Evolutionary conservation across 2,113 vertebrate genomes (phyloP).

Genomic region (Scomber scombrus): DNA sequence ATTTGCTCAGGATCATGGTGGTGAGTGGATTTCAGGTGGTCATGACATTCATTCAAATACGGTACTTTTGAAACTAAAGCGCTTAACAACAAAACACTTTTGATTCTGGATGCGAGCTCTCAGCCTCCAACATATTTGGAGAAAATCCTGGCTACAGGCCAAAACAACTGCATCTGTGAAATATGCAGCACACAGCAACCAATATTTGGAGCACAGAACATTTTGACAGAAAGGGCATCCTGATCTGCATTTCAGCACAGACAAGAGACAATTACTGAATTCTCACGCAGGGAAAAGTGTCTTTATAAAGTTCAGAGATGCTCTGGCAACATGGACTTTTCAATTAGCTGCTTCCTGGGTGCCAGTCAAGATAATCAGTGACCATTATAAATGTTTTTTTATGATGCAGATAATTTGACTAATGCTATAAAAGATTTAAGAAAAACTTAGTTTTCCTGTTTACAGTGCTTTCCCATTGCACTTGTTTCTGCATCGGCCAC

Average conservation of each 20-base stretch:
- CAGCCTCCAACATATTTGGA: constrained; percentile 1
- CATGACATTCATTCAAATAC: not conserved
- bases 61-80: not conserved
- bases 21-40: not conserved
- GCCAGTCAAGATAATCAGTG: not conserved
- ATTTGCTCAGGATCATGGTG: not conserved
- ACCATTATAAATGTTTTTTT: not conserved
- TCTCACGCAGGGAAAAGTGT: constrained; percentile 8
- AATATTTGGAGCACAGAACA: constrained; percentile 11
- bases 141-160: constrained; percentile 4
- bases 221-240: constrained; percentile 49
- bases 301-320: constrained; percentile 35
- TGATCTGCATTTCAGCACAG: constrained; percentile 19
- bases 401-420: not conserved
- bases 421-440: too few relatives aligned
- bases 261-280: constrained; percentile 30
- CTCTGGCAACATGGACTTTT: not conserved
- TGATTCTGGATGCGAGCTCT: not conserved
- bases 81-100: constrained; percentile 6
- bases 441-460: too few relatives aligned
- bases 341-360: too few relatives aligned
- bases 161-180: constrained; percentile 28
- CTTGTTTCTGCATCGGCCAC: too few relatives aligned
- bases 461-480: too few relatives aligned
- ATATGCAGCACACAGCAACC: constrained; percentile 5